Evolutionary conservation across 1,140 invertebrate species (phyloP), one percentile per base, ranked within the genome.

Genomic region (Saxidomus purpurata): DNA sequence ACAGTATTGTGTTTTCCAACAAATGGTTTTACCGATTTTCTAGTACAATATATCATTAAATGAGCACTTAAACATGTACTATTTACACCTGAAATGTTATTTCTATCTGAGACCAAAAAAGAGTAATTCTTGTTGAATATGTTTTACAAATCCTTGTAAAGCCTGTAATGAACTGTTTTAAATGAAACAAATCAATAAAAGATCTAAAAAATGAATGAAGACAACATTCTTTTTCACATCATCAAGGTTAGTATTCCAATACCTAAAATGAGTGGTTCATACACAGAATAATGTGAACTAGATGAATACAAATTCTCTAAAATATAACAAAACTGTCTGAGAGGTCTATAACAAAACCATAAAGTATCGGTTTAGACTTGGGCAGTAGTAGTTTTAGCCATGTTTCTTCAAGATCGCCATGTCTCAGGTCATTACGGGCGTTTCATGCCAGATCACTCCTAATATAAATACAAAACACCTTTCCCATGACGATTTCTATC

Each of bases 251-350:
- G 83, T 85, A 36, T 71, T 85, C 49, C 74, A 85, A 74, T 85
- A 36, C 83, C 83, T 43, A 85, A 47, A 28, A 85, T 49, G 36
- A 85, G 19, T 52, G 83, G 74, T 74, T 85, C 83, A 85, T 85
- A 74, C 55, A 74, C 67, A 9, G n/a, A 74, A 61, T 74, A 74
- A n/a, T 85, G n/a, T 52, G 3, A 52, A 17, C 15, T 74, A 38
- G n/a, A 38, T 52, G 83, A 74, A 74, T n/a, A 85, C 25, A 85
- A 85, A 85, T n/a, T n/a, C n/a, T n/a, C n/a, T n/a, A n/a, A n/a
- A n/a, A n/a, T n/a, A n/a, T n/a, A n/a, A n/a, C n/a, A n/a, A n/a
- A n/a, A n/a, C n/a, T n/a, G n/a, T n/a, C n/a, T n/a, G n/a, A n/a
- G n/a, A n/a, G n/a, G n/a, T n/a, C n/a, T n/a, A n/a, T n/a, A n/a